Evolutionary conservation across 2,888 invertebrate species (phyloP).

Genomic region (Ophion costatus): DNA sequence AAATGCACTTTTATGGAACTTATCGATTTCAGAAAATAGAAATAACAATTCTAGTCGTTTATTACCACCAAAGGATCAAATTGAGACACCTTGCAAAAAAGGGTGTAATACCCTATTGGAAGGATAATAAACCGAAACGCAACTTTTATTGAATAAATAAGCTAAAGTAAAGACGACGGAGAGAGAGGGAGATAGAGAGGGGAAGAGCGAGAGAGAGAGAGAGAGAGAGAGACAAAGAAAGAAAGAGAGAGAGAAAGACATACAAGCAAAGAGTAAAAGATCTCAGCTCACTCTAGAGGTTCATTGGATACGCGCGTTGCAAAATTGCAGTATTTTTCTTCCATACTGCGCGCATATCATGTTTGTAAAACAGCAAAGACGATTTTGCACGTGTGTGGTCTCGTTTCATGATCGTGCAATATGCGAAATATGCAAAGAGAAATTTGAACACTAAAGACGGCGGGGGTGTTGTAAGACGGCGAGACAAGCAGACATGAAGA

Average conservation of each 20-base stretch:
- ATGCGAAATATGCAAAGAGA: not conserved
- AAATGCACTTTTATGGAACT: too few relatives aligned
- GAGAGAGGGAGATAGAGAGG: not conserved
- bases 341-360: constrained; percentile 16
- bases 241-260: not conserved
- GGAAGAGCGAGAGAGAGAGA: too few relatives aligned
- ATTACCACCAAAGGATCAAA: too few relatives aligned
- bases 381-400: not conserved
- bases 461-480: not conserved
- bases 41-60: too few relatives aligned
- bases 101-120: too few relatives aligned
- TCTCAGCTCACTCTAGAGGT: not conserved
- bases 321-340: not conserved
- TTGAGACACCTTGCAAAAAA: too few relatives aligned
- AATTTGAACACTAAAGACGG: not conserved
- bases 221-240: not conserved
- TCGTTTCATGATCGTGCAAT: not conserved
- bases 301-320: constrained; percentile 26
- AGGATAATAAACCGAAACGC: too few relatives aligned
- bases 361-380: not conserved
- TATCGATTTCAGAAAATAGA: too few relatives aligned
- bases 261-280: not conserved
- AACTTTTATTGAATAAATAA: not conserved
- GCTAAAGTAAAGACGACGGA: too few relatives aligned
- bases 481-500: not conserved